Percentiles rank a stretch among this genome's conserved stretches.
phyloP scores from a whole-genome alignment of 2,113 vertebrate species.

The Lasiurus borealis region DNA sequence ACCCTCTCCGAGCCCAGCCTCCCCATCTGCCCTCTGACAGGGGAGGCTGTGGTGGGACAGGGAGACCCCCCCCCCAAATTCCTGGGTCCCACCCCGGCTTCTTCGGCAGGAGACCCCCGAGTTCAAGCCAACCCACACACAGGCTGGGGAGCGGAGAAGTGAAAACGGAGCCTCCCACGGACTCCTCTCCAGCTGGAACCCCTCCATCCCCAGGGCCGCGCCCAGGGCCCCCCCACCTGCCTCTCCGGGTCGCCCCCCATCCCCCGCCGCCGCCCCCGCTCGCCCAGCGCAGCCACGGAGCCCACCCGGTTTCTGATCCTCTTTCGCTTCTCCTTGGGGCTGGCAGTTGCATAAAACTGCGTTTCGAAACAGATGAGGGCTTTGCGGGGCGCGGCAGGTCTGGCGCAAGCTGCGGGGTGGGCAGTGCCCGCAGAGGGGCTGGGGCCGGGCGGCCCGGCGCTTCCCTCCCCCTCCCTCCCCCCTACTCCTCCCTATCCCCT shows the following conservation, averaged over 20 bases:
- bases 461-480: too few species aligned
- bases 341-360: not conserved
- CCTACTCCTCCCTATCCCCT: fast-evolving
- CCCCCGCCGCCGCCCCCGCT: not conserved
- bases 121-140: not conserved
- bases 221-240: fast-evolving
- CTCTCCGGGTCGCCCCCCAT: fast-evolving
- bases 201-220: too few species aligned
- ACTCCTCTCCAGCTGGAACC: not conserved
- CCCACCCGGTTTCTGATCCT: constrained; percentile 32
- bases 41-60: not conserved
- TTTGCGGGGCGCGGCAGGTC: fast-evolving
- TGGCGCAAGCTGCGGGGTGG: not conserved
- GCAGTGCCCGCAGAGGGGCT: not conserved
- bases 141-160: not conserved
- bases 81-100: too few species aligned
- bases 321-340: constrained; percentile 51
- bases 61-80: not conserved
- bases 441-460: too few species aligned
- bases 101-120: too few species aligned
- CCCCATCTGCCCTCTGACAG: not conserved
- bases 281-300: not conserved
- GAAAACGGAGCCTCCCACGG: not conserved
- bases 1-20: not conserved
- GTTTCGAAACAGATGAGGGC: constrained; percentile 42